A percentile compares a stretch with the other conserved stretches of the same genome.
phyloP scores from a whole-genome alignment of 2,888 invertebrate genomes.

The Diaperis boleti region DNA sequence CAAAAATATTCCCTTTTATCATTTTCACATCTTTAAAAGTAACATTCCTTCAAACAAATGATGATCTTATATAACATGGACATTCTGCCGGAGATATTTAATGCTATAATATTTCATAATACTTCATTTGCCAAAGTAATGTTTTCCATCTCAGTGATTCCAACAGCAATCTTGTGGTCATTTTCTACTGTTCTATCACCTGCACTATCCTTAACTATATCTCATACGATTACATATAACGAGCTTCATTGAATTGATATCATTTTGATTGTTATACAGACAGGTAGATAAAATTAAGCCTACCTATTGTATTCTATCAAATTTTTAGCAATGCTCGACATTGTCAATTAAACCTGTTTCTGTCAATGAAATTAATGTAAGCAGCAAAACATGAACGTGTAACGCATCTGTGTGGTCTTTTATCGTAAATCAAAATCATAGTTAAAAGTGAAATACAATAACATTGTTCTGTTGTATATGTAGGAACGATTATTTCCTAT shows the following conservation, averaged over 20 bases:
- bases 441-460: background rate
- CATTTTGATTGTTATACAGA: too few species aligned
- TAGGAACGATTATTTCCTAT: too few species aligned
- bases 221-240: too few species aligned
- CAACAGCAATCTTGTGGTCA: background rate
- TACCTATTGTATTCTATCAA: too few species aligned
- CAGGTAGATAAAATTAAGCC: too few species aligned
- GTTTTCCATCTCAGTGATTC: constrained; percentile 1
- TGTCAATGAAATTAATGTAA: background rate
- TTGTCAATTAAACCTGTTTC: background rate
- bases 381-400: background rate
- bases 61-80: background rate
- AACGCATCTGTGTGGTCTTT: background rate
- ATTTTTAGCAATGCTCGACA: too few species aligned
- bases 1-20: too few species aligned
- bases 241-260: too few species aligned
- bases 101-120: background rate
- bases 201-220: background rate
- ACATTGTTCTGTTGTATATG: background rate
- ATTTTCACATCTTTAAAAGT: too few species aligned
- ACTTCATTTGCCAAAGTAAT: background rate
- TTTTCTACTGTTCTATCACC: background rate
- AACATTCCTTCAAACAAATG: too few species aligned
- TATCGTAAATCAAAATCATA: background rate
- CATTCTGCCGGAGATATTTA: background rate